Evolutionary conservation across 2,113 vertebrate species (phyloP).

Genomic region (Microcebus tavaratra): DNA sequence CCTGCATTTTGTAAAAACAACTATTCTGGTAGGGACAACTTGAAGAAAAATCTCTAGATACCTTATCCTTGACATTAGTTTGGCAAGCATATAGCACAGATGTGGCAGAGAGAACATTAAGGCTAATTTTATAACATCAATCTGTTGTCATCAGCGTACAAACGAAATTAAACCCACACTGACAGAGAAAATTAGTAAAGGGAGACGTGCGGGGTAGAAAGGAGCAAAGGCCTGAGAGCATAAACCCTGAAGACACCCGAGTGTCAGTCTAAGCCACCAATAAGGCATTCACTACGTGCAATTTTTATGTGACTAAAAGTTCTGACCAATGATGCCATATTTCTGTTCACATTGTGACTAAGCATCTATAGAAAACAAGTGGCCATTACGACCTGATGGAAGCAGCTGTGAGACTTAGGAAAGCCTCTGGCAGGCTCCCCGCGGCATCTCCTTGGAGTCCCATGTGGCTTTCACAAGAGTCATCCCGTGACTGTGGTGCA

Average conservation of each 20-base stretch:
- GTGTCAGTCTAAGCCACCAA: too few species aligned
- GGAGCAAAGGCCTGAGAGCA: background rate
- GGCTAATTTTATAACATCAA: slow-evolving; percentile 81
- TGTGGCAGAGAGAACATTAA: slow-evolving; percentile 80
- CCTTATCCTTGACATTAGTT: slow-evolving; percentile 75
- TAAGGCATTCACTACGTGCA: background rate
- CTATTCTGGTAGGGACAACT: slow-evolving; percentile 69
- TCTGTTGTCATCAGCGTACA: slow-evolving; percentile 80
- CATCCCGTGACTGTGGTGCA: too few species aligned
- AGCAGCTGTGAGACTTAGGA: background rate
- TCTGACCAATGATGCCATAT: slow-evolving; percentile 44
- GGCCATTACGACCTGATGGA: background rate
- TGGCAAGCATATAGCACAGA: slow-evolving; percentile 77
- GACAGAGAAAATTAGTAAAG: slow-evolving; percentile 71
- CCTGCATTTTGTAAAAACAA: background rate
- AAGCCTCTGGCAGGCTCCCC: background rate
- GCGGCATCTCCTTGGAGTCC: background rate
- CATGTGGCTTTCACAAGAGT: background rate
- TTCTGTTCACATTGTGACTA: slow-evolving; percentile 21
- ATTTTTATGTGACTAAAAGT: slow-evolving; percentile 24
- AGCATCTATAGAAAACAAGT: background rate
- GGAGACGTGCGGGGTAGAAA: slow-evolving; percentile 63
- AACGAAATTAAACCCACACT: slow-evolving; percentile 72
- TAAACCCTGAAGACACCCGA: too few species aligned
- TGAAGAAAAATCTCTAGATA: slow-evolving; percentile 72